A percentile compares a stretch with the other conserved stretches of the same genome.
These are phyloP conservation scores for Sarcophaga peregrina DNA, from an alignment of 1,140 invertebrate genomes.

Conservation along the genomic window DNA sequence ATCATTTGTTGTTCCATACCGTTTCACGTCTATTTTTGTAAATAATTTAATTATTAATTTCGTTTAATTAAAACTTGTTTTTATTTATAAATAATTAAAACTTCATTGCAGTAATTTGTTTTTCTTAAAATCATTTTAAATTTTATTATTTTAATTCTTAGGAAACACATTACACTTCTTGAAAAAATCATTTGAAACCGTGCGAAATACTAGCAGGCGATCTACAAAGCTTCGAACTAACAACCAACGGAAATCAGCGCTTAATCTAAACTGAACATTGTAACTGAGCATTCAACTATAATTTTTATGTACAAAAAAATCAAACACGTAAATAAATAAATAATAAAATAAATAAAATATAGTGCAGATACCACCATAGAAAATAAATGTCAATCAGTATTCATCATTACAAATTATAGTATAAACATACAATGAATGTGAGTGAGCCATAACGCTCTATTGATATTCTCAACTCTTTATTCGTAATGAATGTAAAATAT, in stretches of 20 bases:
- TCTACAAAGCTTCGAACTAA: neutral
- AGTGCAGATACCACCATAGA: neutral
- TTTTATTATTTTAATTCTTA: neutral
- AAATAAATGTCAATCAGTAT: too few relatives aligned
- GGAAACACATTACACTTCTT: neutral
- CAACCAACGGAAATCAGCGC: neutral
- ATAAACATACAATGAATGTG: too few relatives aligned
- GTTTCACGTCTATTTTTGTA: neutral
- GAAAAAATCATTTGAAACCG: neutral
- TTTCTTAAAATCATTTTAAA: neutral
- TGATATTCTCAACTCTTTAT: too few relatives aligned
- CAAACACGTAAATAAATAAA: neutral
- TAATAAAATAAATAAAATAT: conserved; percentile 7
- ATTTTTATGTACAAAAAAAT: neutral
- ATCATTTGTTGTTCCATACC: neutral
- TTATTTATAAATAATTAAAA: neutral
- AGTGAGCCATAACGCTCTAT: too few relatives aligned
- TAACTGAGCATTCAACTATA: neutral
- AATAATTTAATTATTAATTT: conserved; percentile 16
- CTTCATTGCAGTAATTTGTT: neutral
- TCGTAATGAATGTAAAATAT: too few relatives aligned
- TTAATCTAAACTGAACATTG: neutral
- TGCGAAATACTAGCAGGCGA: neutral
- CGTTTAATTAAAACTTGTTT: neutral
- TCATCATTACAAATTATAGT: too few relatives aligned